A percentile compares a stretch with the other conserved stretches of the same genome.
These are phyloP conservation scores for Myotis planiceps DNA, from an alignment of 2,797 vertebrate genomes.

Conservation along the genomic window DNA sequence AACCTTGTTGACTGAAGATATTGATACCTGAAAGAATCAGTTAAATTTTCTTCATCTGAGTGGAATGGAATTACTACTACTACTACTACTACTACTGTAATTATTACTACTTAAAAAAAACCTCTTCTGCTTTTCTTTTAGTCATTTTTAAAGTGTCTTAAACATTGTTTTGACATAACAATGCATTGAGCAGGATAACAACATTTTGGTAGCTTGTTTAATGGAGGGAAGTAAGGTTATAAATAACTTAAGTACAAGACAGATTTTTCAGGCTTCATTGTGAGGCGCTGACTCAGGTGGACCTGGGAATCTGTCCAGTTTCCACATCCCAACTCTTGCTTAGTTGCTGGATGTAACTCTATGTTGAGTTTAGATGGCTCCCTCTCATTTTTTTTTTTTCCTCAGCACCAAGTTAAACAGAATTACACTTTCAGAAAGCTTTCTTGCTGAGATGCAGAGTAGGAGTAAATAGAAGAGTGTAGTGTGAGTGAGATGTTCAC, in stretches of 20 bases:
- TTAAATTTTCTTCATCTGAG: slow-evolving; percentile 50
- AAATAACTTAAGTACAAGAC: background rate
- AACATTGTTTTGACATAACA: slow-evolving; percentile 47
- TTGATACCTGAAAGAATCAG: slow-evolving; percentile 45
- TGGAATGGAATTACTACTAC: background rate
- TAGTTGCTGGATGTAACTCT: slow-evolving; percentile 37
- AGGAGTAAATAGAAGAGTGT: slow-evolving; percentile 54
- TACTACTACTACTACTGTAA: background rate
- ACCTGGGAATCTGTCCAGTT: background rate
- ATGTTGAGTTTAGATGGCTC: background rate
- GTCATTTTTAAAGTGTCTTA: background rate
- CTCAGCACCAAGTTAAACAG: slow-evolving; percentile 55
- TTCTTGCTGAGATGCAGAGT: slow-evolving; percentile 65
- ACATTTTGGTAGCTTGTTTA: slow-evolving; percentile 43
- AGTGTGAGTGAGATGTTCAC: slow-evolving; percentile 49
- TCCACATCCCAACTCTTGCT: background rate
- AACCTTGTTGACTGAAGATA: slow-evolving; percentile 36
- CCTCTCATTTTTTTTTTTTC: slow-evolving; percentile 32
- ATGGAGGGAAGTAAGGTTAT: background rate
- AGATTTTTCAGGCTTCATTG: background rate
- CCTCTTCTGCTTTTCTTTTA: slow-evolving; percentile 9
- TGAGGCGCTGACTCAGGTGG: slow-evolving; percentile 16
- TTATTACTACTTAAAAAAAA: background rate
- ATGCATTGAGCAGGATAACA: background rate
- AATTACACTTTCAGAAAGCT: slow-evolving; percentile 62